phyloP scores from a whole-genome alignment of 2,797 vertebrate genomes.

The Psittacula derbiana region DNA sequence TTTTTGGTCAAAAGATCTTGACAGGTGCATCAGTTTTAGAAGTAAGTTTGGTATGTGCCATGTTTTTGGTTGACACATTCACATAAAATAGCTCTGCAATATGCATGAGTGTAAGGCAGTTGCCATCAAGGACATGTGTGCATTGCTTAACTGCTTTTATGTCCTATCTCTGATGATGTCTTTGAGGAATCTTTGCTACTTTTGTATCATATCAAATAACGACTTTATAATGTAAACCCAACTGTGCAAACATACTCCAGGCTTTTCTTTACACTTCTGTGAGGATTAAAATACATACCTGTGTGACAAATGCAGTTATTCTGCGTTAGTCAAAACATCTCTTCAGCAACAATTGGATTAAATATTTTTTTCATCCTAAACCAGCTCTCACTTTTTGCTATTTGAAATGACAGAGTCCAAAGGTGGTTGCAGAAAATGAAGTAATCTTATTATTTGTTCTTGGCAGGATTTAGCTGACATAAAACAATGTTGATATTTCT shows the following conservation, averaged over 20 bases:
- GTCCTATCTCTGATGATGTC: background rate
- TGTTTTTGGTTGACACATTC: background rate
- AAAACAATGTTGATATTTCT: background rate
- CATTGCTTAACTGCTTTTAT: background rate
- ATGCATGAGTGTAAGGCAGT: background rate
- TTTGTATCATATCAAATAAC: background rate
- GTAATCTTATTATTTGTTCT: background rate
- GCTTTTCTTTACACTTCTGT: background rate
- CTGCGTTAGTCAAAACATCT: background rate
- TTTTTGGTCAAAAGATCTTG: background rate
- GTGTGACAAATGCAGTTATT: background rate
- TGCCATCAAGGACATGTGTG: background rate
- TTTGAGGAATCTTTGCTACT: background rate
- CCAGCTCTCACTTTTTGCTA: background rate
- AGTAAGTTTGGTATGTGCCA: background rate
- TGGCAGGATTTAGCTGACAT: background rate
- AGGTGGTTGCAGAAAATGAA: background rate
- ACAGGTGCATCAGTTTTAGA: background rate
- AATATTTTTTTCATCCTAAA: background rate
- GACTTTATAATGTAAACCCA: background rate
- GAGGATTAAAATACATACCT: background rate
- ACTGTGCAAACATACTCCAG: background rate
- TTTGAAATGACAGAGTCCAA: background rate
- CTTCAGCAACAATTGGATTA: background rate
- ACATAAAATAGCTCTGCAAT: background rate